Evolutionary conservation across 2,113 vertebrate genomes (phyloP).

Genomic region (Trichechus manatus): DNA sequence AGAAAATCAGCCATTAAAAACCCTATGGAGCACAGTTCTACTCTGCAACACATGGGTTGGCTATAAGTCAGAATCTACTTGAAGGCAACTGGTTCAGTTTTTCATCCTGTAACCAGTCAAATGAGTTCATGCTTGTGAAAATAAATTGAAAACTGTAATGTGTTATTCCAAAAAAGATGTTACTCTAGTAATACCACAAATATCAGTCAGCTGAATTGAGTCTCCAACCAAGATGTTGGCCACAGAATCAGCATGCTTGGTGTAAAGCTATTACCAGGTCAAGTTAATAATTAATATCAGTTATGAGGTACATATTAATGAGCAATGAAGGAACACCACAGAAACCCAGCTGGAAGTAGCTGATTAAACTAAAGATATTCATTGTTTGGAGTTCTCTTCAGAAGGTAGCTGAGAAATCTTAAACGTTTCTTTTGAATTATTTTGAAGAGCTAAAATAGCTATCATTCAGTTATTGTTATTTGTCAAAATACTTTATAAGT

Average conservation of each 20-base stretch:
- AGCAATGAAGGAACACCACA: neutral
- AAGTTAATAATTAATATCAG: neutral
- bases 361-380: neutral
- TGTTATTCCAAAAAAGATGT: neutral
- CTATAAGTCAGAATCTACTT: no score
- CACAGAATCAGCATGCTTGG: neutral
- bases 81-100: no score
- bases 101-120: neutral
- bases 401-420: slow-evolving; percentile 4
- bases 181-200: neutral
- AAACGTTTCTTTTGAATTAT: neutral
- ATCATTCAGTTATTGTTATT: neutral
- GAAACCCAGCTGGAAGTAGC: neutral
- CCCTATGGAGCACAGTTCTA: no score
- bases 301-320: neutral
- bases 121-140: neutral
- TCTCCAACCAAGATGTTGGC: neutral
- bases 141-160: neutral
- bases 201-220: neutral
- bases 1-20: no score
- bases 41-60: no score
- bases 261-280: neutral
- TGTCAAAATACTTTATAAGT: neutral
- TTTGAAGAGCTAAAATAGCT: neutral
- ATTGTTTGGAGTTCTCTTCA: neutral